Evolutionary conservation across 2,888 invertebrate genomes (phyloP).

Genomic region (Acronicta aceris): DNA sequence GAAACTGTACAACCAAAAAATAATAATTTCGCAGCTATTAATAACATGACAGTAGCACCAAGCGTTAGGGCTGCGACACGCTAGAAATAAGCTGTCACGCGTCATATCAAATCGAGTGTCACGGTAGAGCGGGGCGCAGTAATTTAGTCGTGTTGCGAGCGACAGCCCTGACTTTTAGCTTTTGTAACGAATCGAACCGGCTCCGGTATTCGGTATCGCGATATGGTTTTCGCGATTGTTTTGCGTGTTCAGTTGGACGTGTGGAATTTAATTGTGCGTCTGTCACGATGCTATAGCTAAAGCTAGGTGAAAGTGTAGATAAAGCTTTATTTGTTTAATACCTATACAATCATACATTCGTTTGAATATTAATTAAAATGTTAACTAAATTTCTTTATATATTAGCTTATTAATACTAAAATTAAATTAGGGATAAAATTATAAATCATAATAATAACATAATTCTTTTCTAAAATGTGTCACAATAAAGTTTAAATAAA

Average conservation of each 20-base stretch:
- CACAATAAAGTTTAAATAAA: too few species aligned
- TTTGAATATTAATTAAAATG: too few species aligned
- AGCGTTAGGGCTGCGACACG: conserved; percentile 53
- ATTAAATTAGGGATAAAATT: too few species aligned
- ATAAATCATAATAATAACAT: too few species aligned
- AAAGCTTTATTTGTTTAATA: conserved; percentile 4
- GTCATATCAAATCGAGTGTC: conserved; percentile 65
- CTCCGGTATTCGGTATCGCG: conserved; percentile 37
- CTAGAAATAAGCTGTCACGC: conserved; percentile 67
- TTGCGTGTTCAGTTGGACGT: conserved; percentile 48
- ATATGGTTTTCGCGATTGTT: conserved; percentile 54
- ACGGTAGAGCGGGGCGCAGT: conserved; percentile 59
- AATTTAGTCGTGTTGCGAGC: conserved; percentile 62
- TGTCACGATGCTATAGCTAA: conserved; percentile 30
- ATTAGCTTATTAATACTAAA: too few species aligned
- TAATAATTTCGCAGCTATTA: conserved; percentile 49
- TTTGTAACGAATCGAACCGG: conserved; percentile 54
- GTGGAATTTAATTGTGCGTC: conserved; percentile 49
- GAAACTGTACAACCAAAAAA: conserved; percentile 31
- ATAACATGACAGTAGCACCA: conserved; percentile 39
- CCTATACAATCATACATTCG: too few species aligned
- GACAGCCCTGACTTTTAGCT: conserved; percentile 54
- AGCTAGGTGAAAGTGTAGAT: conserved; percentile 14
- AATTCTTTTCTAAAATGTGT: too few species aligned
- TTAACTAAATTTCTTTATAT: too few species aligned